A percentile compares a stretch with the other conserved stretches of the same genome.
Evolutionary conservation across 64 coral and sea anemone species (phyloP).

Genomic region (Stichodactyla helianthus): DNA sequence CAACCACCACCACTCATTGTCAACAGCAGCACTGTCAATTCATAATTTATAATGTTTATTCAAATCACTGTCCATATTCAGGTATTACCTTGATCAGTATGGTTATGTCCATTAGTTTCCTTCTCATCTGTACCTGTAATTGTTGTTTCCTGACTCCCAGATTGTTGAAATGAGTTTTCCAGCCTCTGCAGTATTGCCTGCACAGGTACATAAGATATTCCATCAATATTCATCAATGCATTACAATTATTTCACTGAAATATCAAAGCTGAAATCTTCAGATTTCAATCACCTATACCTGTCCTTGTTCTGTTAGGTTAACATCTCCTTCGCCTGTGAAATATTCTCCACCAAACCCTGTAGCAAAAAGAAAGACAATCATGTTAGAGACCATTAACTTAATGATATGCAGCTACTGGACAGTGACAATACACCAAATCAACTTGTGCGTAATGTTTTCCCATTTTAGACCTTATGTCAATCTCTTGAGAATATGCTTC

Average conservation of each 20-base stretch:
- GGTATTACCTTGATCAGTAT: background rate
- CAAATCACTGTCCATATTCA: background rate
- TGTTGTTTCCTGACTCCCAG: slow-evolving; percentile 60
- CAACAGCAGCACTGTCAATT: too few relatives aligned
- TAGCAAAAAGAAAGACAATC: background rate
- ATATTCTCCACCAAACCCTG: slow-evolving; percentile 53
- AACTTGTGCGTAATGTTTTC: too few relatives aligned
- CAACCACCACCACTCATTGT: too few relatives aligned
- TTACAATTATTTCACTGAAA: too few relatives aligned
- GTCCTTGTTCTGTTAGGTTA: slow-evolving; percentile 75
- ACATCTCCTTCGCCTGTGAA: slow-evolving; percentile 78
- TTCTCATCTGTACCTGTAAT: slow-evolving; percentile 31
- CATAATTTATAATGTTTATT: background rate
- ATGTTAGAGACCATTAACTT: too few relatives aligned
- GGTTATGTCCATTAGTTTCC: slow-evolving; percentile 42
- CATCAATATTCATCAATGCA: too few relatives aligned
- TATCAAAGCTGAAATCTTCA: background rate
- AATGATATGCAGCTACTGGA: too few relatives aligned
- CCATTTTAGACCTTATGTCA: too few relatives aligned
- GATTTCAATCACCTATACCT: slow-evolving; percentile 32
- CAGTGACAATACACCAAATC: too few relatives aligned
- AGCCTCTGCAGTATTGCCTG: slow-evolving; percentile 84
- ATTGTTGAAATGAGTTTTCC: slow-evolving; percentile 68
- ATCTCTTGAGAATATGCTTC: too few relatives aligned
- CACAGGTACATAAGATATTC: background rate